phyloP scores from a whole-genome alignment of 2,113 vertebrate species.

The Thalassoma bifasciatum region DNA sequence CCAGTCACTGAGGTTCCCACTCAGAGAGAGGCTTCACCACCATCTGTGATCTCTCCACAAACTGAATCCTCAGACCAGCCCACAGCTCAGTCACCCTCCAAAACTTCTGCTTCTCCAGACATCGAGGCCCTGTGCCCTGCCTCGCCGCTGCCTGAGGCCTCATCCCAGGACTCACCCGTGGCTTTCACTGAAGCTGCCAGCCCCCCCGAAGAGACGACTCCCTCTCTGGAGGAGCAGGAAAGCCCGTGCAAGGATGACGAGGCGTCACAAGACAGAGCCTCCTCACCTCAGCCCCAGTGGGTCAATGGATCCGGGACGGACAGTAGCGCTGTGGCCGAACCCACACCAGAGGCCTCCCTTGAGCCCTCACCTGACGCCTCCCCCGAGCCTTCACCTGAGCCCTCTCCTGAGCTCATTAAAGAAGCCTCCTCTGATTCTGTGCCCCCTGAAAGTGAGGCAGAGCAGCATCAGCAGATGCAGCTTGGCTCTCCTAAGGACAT shows the following conservation, averaged over 20 bases:
- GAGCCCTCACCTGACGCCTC: conserved; percentile 44
- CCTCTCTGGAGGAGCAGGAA: conserved; percentile 83
- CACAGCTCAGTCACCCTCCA: conserved; percentile 19
- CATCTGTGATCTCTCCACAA: conserved; percentile 30
- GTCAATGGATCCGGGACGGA: conserved; percentile 90
- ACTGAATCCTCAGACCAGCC: conserved; percentile 38
- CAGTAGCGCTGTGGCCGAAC: conserved; percentile 71
- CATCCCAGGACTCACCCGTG: conserved; percentile 86
- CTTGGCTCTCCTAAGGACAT: conserved; percentile 86
- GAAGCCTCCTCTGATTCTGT: conserved; percentile 37
- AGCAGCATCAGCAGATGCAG: conserved; percentile 83
- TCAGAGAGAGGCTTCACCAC: conserved; percentile 8
- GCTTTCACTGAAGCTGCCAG: conserved; percentile 86
- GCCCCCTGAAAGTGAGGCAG: conserved; percentile 65
- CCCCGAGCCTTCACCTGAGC: conserved; percentile 9
- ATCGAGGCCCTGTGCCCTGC: conserved; percentile 38
- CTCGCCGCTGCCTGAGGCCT: conserved; percentile 25
- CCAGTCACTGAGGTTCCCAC: conserved; percentile 23
- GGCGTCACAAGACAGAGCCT: conserved; percentile 40
- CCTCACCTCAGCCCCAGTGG: conserved; percentile 77
- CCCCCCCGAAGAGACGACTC: conserved; percentile 85
- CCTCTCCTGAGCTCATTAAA: conserved; percentile 29
- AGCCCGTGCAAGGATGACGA: conserved; percentile 55
- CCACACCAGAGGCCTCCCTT: conserved; percentile 50
- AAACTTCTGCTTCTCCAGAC: conserved; percentile 36